A percentile compares a stretch with the other conserved stretches of the same genome.
phyloP scores from a whole-genome alignment of 2,797 vertebrate species.

The Parauchenoglanis punctatus region DNA sequence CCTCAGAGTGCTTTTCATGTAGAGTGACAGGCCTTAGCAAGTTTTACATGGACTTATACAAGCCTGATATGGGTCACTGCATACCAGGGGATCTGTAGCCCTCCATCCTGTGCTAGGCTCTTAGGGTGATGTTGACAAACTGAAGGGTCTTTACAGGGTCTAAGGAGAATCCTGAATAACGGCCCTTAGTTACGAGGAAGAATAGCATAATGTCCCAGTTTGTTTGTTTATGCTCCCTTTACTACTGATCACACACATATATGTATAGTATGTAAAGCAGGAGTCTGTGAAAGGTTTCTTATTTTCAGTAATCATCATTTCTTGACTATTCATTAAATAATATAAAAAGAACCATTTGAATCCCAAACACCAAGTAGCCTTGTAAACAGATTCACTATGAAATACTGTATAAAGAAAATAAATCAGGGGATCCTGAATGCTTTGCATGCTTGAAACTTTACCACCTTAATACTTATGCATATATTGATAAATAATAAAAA shows the following conservation, averaged over 20 bases:
- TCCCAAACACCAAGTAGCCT: neutral
- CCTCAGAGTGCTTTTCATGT: constrained; percentile 21
- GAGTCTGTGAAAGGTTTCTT: neutral
- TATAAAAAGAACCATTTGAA: neutral
- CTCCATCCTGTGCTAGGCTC: constrained; percentile 27
- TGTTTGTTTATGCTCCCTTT: neutral
- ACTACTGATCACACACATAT: neutral
- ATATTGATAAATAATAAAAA: neutral
- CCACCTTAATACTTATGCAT: neutral
- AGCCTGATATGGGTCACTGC: constrained; percentile 47
- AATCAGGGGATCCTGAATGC: neutral
- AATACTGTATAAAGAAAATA: neutral
- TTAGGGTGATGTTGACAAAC: constrained; percentile 29
- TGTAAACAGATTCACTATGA: neutral
- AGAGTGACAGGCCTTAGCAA: constrained; percentile 29
- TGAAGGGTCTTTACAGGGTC: neutral
- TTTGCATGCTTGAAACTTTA: neutral
- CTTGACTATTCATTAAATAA: neutral
- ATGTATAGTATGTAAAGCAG: neutral
- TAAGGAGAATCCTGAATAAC: constrained; percentile 2
- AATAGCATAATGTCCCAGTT: neutral
- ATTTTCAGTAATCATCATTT: neutral
- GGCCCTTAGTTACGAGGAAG: neutral
- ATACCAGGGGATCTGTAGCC: constrained; percentile 35
- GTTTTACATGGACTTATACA: constrained; percentile 43